Percentiles rank a stretch among this genome's conserved stretches.
These are phyloP conservation scores for Polietes domitor DNA, from an alignment of 2,888 invertebrate species.

Conservation along the genomic window DNA sequence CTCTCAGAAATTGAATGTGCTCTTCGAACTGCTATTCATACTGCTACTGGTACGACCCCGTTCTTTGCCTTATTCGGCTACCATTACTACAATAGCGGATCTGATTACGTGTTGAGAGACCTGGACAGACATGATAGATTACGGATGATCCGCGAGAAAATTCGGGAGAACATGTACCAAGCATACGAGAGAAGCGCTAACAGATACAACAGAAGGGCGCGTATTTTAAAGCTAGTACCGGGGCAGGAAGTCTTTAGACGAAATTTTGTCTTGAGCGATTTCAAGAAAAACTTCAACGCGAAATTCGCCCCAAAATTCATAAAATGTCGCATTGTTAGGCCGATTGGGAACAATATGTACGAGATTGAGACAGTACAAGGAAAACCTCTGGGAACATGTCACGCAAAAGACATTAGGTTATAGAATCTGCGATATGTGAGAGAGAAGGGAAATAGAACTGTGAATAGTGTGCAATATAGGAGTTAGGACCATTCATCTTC, in stretches of 20 bases:
- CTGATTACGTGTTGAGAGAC: not conserved
- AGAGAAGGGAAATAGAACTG: no score
- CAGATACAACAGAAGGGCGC: constrained; percentile 6
- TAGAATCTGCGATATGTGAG: no score
- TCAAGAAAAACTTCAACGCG: not conserved
- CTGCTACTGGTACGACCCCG: constrained; percentile 36
- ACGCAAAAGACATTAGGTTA: no score
- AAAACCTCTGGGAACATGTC: no score
- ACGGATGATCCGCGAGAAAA: not conserved
- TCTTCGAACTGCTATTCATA: constrained; percentile 33
- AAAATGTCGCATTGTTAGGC: no score
- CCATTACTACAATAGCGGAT: constrained; percentile 34
- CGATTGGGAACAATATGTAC: no score
- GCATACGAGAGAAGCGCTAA: constrained; percentile 10
- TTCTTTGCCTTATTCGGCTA: constrained; percentile 48
- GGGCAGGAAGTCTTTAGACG: constrained; percentile 21
- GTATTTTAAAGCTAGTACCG: not conserved
- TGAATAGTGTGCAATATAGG: no score
- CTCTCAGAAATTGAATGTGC: constrained; percentile 51
- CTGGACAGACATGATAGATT: not conserved
- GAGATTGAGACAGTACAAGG: no score
- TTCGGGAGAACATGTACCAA: constrained; percentile 15
- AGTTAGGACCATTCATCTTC: no score
- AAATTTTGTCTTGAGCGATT: not conserved
- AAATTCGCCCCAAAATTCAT: no score